Percentiles rank a stretch among this genome's conserved stretches.
Evolutionary conservation across 2,113 vertebrate species (phyloP).

Genomic region (Rhynchomys soricoides): DNA sequence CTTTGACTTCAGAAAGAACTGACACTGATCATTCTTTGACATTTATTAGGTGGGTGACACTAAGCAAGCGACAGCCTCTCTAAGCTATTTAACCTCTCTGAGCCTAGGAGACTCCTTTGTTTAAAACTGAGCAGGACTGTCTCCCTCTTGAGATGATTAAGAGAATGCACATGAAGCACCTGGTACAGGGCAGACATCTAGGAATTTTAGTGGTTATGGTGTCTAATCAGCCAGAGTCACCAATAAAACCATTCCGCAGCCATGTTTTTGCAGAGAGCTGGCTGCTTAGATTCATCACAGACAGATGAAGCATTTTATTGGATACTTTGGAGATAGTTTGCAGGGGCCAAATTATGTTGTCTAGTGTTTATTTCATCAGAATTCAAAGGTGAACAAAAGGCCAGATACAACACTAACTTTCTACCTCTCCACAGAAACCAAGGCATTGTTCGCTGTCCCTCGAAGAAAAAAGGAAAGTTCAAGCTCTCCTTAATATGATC

Average conservation of each 20-base stretch:
- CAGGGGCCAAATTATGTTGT: neutral
- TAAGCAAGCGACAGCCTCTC: neutral
- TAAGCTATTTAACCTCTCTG: neutral
- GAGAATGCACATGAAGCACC: neutral
- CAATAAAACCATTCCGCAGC: conserved; percentile 13
- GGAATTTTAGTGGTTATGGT: neutral
- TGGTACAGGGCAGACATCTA: neutral
- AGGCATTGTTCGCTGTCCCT: neutral
- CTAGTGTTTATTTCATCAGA: neutral
- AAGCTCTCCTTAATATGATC: conserved; percentile 13
- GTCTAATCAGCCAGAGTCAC: conserved; percentile 28
- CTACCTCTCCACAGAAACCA: neutral
- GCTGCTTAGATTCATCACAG: neutral
- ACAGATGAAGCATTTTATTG: neutral
- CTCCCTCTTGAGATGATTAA: conserved; percentile 17
- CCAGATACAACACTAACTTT: neutral
- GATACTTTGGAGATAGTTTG: conserved; percentile 1
- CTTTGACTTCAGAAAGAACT: neutral
- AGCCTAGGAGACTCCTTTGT: conserved; percentile 15
- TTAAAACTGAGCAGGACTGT: conserved; percentile 26
- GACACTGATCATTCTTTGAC: neutral
- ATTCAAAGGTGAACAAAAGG: neutral
- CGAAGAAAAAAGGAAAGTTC: conserved; percentile 35
- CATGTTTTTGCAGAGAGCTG: neutral
- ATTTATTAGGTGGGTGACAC: conserved; percentile 7